Base-by-base conservation (phyloP, 1,140 invertebrate genomes). In the Bombus fervidus region DNA sequence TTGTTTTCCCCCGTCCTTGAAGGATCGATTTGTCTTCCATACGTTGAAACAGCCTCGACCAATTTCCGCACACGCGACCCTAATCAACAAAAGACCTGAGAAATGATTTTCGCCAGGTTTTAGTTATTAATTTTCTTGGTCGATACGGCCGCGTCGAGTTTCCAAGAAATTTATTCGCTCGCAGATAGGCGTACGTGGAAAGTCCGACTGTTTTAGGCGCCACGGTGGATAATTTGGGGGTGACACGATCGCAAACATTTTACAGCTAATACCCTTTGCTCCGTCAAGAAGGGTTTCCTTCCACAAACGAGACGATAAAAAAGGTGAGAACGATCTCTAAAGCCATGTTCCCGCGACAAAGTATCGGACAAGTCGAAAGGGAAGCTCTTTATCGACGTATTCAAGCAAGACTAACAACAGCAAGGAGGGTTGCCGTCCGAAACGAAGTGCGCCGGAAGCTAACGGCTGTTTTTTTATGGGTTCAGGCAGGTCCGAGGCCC, bases 11-110 rank as follows among this genome's bases (percentile, higher is more conserved):
- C 25, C n/a, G 10, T 10, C 28, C 31, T 41, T 31, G 31, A 25
- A 28, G 25, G 34, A 68, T 81, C 80, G 77, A 82, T 87, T 78
- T 28, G 83, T 85, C 76, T 73, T 85, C 62, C 28, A 43, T n/a
- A 31, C 74, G 43, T 13, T 43, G 81, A 78, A 78, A 83, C 37
- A 68, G 1, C 43, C 43, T 22, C 81, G 28, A 53, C 22, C 73
- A 31, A 1, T n/a, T 39, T 69, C 62, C 43, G 74, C 25, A 53
- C 76, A 85, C 77, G 68, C 41, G 68, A 85, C 12, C 39, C 41
- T 64, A 39, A 0, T n/a, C n/a, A 59, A 25, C 47, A 10, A 22
- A n/a, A 9, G 31, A 25, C 37, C n/a, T 59, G 53, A 84, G 68
- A 72, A 79, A 72, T 57, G 53, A 84, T 84, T 80, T 84, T 79